These are phyloP conservation scores for Listronotus oregonensis DNA, from an alignment of 1,140 invertebrate genomes.

Conservation along the genomic window DNA sequence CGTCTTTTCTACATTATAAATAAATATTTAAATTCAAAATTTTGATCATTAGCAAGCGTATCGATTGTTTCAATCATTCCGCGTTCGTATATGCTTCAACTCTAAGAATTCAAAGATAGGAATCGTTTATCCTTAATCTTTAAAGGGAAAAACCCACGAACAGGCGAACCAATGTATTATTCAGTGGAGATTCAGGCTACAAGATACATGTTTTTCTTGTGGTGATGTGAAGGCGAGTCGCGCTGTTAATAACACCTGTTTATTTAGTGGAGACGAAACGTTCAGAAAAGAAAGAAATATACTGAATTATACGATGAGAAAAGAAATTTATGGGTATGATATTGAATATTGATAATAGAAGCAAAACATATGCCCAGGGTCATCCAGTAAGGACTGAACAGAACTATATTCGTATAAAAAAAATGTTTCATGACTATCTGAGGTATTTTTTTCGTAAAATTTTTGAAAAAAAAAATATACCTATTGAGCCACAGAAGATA, in stretches of 20 bases:
- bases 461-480: too few relatives aligned
- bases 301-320: too few relatives aligned
- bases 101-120: slow-evolving; percentile 31
- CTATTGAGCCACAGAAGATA: too few relatives aligned
- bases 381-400: too few relatives aligned
- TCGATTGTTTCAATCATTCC: slow-evolving; percentile 32
- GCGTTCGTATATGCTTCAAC: slow-evolving; percentile 15
- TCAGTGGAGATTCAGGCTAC: slow-evolving; percentile 32
- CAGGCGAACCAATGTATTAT: slow-evolving; percentile 35
- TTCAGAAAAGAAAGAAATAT: too few relatives aligned
- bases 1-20: too few relatives aligned
- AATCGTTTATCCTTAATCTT: slow-evolving; percentile 30
- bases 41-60: slow-evolving; percentile 35
- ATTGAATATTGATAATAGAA: too few relatives aligned
- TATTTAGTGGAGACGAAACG: neutral
- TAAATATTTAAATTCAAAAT: slow-evolving; percentile 15
- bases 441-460: too few relatives aligned
- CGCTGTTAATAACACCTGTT: slow-evolving; percentile 37
- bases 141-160: slow-evolving; percentile 37
- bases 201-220: slow-evolving; percentile 36
- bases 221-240: slow-evolving; percentile 14
- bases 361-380: too few relatives aligned
- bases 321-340: too few relatives aligned
- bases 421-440: too few relatives aligned
- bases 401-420: too few relatives aligned